Base-by-base conservation (phyloP, 2,113 vertebrate genomes). In the Pampusana beccarii region DNA sequence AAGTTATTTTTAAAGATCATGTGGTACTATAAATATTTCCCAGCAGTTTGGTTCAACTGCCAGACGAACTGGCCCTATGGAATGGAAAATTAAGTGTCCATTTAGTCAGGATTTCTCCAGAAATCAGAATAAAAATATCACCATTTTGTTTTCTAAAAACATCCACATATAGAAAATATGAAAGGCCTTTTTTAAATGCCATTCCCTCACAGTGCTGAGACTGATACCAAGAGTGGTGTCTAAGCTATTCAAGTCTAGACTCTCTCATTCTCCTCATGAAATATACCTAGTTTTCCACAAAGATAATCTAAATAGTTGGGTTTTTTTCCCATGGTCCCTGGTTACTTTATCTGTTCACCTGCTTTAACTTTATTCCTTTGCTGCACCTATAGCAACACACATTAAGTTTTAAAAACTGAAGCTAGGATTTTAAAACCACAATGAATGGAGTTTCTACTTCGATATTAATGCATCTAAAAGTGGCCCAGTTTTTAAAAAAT, bases 1-100 rank as follows among this genome's bases (percentile, higher is more conserved):
- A 87, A 91, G 91, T 77, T 97, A 92, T 94, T 96, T 95, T 96
- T 93, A 81, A 92, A 92, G 58, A 91, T 89, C 91, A 87, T 62
- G 54, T 57, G 83, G 57, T 77, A 87, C 65, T 75, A 80, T 54
- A 95, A 97, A 93, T 96, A 96, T 58, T 95, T 93, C 95, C 77
- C 73, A 91, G 50, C 23, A 85, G 61, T 69, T 93, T 8, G 53
- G 67, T 73, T 87, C 54, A 82, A 73, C 51, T 65, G 82, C 86
- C 77, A 81, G 75, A 81, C 48, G 44, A 91, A 58, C 29, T 94
- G 83, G 74, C 70, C 65, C 44, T 79, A 80, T 66, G 88, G 69
- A 94, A 93, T 73, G 92, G 95, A 96, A 96, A 93, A 93, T 89
- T 69, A 67, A 74, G 57, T 79, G 88, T 78, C 70, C 10, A 1